Evolutionary conservation across 1,140 invertebrate genomes (phyloP).

Genomic region (Tigriopus japonicus): DNA sequence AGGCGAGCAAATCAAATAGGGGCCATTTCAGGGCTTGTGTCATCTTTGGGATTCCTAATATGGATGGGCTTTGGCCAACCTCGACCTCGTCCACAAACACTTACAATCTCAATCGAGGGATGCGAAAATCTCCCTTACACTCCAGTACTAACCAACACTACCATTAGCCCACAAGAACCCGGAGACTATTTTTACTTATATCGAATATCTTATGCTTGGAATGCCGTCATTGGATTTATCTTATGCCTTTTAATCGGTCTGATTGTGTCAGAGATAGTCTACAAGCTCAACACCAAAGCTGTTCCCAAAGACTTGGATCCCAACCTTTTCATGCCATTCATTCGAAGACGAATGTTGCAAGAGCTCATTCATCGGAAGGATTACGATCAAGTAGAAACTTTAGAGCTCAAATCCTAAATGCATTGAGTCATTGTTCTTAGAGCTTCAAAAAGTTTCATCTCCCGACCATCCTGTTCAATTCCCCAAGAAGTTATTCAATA

Average conservation of each 20-base stretch:
- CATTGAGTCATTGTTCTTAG: too few species aligned
- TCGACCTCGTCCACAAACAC: conserved; percentile 35
- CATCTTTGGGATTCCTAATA: not conserved
- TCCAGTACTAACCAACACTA: not conserved
- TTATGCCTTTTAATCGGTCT: conserved; percentile 43
- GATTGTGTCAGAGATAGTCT: conserved; percentile 23
- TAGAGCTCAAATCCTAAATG: too few species aligned
- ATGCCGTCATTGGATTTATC: conserved; percentile 44
- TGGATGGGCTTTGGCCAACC: conserved; percentile 47
- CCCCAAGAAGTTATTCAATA: too few species aligned
- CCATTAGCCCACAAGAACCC: not conserved
- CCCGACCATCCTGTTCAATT: too few species aligned
- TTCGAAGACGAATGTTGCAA: not conserved
- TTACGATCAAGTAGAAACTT: too few species aligned
- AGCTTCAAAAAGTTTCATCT: too few species aligned
- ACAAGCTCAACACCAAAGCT: not conserved
- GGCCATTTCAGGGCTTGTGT: conserved; percentile 2
- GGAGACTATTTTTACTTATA: conserved; percentile 43
- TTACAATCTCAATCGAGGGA: conserved; percentile 33
- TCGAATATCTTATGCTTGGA: conserved; percentile 72
- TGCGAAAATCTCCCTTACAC: conserved; percentile 16
- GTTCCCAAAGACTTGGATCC: not conserved
- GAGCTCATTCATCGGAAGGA: not conserved
- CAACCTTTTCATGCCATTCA: not conserved
- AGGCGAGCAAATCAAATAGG: not conserved